Percentiles rank a stretch among this genome's conserved stretches.
Conservation (phyloP, 1,140 invertebrate genomes). For the Pinna nobilis region DNA sequence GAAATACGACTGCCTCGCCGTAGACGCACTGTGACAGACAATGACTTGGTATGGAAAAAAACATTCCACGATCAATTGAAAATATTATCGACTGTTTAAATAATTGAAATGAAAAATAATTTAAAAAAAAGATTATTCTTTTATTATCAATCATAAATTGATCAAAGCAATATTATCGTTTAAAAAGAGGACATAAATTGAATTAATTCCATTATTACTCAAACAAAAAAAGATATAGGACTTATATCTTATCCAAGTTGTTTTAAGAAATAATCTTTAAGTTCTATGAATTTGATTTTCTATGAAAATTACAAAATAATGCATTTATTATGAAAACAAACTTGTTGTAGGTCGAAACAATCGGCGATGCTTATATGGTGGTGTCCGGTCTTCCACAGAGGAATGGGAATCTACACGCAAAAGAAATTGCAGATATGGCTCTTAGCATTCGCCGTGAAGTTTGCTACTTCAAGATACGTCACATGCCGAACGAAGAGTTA, state of each 20-base stretch:
- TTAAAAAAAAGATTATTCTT: not conserved
- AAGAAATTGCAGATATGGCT: conserved; percentile 84
- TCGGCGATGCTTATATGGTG: conserved; percentile 96
- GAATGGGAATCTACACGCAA: conserved; percentile 83
- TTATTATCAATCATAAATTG: not conserved
- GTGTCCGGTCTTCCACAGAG: conserved; percentile 89
- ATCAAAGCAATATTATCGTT: not conserved
- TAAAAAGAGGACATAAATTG: not conserved
- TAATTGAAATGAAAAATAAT: not conserved
- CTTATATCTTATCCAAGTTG: not conserved
- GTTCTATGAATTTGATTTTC: not conserved
- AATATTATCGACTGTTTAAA: too few species aligned
- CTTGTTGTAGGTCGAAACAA: conserved; percentile 96
- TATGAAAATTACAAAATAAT: not conserved
- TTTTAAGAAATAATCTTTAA: not conserved
- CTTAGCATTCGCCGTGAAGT: conserved; percentile 81
- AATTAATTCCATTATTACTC: not conserved
- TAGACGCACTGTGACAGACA: too few species aligned
- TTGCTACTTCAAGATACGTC: conserved; percentile 87
- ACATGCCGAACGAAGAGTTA: conserved; percentile 86
- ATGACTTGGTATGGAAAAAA: too few species aligned
- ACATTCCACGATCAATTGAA: too few species aligned
- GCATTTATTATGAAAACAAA: conserved; percentile 86
- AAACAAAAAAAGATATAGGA: not conserved
- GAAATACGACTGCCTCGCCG: too few species aligned